A percentile compares a stretch with the other conserved stretches of the same genome.
phyloP scores from a whole-genome alignment of 2,888 invertebrate genomes.

The Diarsia rubi region DNA sequence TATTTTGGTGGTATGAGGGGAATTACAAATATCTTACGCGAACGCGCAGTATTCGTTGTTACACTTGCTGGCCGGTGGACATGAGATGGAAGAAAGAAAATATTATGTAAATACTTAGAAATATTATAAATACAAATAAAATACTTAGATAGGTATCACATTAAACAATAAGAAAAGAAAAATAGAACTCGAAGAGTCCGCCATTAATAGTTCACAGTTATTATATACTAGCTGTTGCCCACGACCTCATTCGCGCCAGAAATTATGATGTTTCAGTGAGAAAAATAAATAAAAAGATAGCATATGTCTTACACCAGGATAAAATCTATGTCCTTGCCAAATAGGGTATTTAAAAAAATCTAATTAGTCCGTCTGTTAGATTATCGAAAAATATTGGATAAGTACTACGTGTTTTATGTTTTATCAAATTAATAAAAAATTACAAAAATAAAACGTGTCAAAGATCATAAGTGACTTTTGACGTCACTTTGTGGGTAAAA shows the following conservation, averaged over 20 bases:
- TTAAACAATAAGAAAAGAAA: not conserved
- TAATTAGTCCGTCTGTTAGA: too few species aligned
- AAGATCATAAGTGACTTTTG: too few species aligned
- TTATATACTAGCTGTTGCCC: not conserved
- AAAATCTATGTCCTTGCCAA: not conserved
- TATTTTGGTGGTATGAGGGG: conserved; percentile 59
- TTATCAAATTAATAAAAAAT: too few species aligned
- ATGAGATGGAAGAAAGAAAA: conserved; percentile 76
- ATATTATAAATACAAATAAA: conserved; percentile 26
- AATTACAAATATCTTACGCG: conserved; percentile 82
- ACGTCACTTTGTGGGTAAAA: too few species aligned
- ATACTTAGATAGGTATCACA: not conserved
- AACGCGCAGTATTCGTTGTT: conserved; percentile 85
- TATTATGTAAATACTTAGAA: conserved; percentile 51
- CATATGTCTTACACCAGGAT: not conserved
- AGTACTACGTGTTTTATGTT: too few species aligned
- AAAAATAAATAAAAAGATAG: not conserved
- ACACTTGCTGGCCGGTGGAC: conserved; percentile 81
- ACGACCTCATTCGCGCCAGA: not conserved
- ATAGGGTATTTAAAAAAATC: too few species aligned
- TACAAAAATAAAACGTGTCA: too few species aligned
- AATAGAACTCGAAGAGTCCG: not conserved
- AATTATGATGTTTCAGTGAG: not conserved
- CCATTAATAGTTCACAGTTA: not conserved
- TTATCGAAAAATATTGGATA: too few species aligned